phyloP scores from a whole-genome alignment of 1,140 invertebrate genomes.

The Drosophila insularis region DNA sequence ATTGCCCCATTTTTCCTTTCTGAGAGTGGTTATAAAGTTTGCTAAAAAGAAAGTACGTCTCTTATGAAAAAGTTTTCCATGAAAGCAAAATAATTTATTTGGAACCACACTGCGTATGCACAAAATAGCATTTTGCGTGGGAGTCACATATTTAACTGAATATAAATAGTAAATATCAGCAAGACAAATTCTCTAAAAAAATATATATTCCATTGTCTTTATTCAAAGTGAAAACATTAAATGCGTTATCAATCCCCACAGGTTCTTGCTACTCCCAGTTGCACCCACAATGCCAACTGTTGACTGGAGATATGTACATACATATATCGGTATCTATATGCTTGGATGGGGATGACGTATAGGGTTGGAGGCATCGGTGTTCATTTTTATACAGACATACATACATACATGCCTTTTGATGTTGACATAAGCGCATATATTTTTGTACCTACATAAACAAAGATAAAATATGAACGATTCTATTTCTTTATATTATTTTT shows the following conservation, averaged over 20 bases:
- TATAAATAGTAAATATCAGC: conserved; percentile 8
- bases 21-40: not conserved
- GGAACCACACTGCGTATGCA: not conserved
- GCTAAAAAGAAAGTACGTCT: not conserved
- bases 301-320: not conserved
- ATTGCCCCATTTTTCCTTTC: no score
- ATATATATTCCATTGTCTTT: conserved; percentile 13
- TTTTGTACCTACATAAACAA: conserved; percentile 23
- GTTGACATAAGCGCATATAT: conserved; percentile 11
- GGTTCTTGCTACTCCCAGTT: not conserved
- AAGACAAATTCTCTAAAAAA: not conserved
- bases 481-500: conserved; percentile 13
- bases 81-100: not conserved
- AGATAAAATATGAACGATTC: conserved; percentile 8
- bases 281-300: conserved; percentile 10
- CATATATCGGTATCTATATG: not conserved
- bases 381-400: not conserved
- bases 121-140: not conserved
- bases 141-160: not conserved
- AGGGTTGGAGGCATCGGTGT: not conserved
- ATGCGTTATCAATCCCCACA: not conserved
- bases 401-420: not conserved
- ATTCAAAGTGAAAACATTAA: conserved; percentile 1
- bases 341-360: not conserved
- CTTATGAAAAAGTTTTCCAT: not conserved